phyloP scores from a whole-genome alignment of 2,888 invertebrate genomes.

The Apamea monoglypha region DNA sequence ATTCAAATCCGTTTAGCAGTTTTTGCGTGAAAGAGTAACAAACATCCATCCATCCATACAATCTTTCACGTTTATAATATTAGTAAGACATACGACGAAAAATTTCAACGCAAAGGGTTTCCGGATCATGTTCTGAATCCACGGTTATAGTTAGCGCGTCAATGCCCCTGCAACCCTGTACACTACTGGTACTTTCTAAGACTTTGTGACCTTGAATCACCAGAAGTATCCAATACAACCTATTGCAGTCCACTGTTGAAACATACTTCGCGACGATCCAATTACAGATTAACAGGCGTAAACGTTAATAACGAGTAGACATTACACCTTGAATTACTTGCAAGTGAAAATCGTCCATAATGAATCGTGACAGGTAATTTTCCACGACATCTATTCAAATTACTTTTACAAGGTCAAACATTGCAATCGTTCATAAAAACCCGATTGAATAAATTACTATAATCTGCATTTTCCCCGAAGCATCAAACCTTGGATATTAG shows the following conservation, averaged over 20 bases:
- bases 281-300: conserved; percentile 3
- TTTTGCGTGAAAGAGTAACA: too few species aligned
- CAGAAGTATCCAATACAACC: neutral
- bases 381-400: conserved; percentile 49
- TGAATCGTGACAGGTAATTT: conserved; percentile 39
- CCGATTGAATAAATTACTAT: conserved; percentile 26
- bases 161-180: neutral
- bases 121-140: neutral
- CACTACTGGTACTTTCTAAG: neutral
- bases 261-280: neutral
- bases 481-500: conserved; percentile 47
- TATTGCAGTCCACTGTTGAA: neutral
- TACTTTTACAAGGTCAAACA: conserved; percentile 42
- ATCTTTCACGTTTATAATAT: too few species aligned
- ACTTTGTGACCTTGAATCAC: neutral
- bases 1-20: too few species aligned
- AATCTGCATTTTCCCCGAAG: conserved; percentile 35
- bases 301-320: conserved; percentile 1
- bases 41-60: too few species aligned
- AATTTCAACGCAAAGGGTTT: neutral
- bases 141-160: neutral
- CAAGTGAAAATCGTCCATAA: conserved; percentile 40
- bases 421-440: conserved; percentile 43
- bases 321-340: conserved; percentile 41
- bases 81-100: too few species aligned